These are phyloP conservation scores for Eulemur macaco DNA, from an alignment of 2,113 vertebrate species.

Conservation along the genomic window DNA sequence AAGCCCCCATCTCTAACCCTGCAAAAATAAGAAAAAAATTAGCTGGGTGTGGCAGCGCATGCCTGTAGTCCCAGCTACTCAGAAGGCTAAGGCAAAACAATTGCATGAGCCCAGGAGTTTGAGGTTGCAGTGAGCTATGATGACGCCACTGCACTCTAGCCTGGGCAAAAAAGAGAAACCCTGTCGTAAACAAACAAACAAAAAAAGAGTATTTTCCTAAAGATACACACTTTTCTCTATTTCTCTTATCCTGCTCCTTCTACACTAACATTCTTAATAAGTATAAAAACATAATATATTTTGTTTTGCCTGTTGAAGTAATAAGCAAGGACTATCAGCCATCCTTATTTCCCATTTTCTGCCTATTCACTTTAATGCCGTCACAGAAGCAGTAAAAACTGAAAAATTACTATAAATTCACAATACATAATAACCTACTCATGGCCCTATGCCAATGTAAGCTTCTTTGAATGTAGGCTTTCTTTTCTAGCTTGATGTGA, in stretches of 20 bases:
- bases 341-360: neutral
- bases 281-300: neutral
- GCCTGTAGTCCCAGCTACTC: neutral
- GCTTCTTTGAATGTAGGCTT: neutral
- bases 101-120: neutral
- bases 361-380: neutral
- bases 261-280: neutral
- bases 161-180: neutral
- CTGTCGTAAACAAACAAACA: neutral
- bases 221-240: neutral
- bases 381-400: constrained; percentile 44
- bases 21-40: neutral
- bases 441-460: neutral
- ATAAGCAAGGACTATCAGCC: neutral
- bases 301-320: constrained; percentile 36
- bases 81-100: neutral
- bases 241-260: neutral
- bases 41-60: accelerated
- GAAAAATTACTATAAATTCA: neutral
- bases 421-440: neutral
- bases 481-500: constrained; percentile 10
- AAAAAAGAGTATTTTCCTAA: neutral
- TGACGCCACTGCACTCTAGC: neutral
- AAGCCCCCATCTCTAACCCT: too few species aligned
- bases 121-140: neutral